A percentile compares a stretch with the other conserved stretches of the same genome.
Evolutionary conservation across 2,888 invertebrate species (phyloP).

Genomic region (Apoda limacodes): DNA sequence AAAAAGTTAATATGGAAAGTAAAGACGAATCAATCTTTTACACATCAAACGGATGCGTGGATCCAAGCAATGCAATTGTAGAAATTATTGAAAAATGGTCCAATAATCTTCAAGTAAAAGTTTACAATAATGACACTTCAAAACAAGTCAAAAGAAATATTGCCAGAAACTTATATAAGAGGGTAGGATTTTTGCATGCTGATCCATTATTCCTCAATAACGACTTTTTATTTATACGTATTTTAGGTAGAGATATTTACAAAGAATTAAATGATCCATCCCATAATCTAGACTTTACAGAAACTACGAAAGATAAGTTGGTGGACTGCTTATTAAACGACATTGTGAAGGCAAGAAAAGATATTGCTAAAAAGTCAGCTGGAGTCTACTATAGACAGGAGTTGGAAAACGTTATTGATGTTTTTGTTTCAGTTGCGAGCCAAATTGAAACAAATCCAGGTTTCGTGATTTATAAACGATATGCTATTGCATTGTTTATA

Average conservation of each 20-base stretch:
- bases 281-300: slow-evolving; percentile 8
- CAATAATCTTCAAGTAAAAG: slow-evolving; percentile 30
- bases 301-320: slow-evolving; percentile 24
- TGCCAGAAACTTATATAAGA: slow-evolving; percentile 34
- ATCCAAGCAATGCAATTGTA: slow-evolving; percentile 26
- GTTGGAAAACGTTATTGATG: slow-evolving; percentile 34
- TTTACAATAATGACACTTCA: slow-evolving; percentile 20
- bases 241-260: slow-evolving; percentile 33
- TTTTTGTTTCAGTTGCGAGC: slow-evolving; percentile 30
- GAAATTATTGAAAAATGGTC: slow-evolving; percentile 41
- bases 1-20: slow-evolving; percentile 21
- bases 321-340: slow-evolving; percentile 26
- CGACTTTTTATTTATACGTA: slow-evolving; percentile 29
- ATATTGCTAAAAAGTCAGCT: slow-evolving; percentile 27
- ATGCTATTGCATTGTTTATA: slow-evolving; percentile 38
- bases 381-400: slow-evolving; percentile 36
- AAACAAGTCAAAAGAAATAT: slow-evolving; percentile 28
- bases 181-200: slow-evolving; percentile 33
- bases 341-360: slow-evolving; percentile 29
- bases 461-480: slow-evolving; percentile 42
- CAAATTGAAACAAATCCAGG: slow-evolving; percentile 29
- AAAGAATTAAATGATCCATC: slow-evolving; percentile 28
- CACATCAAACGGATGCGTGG: not conserved
- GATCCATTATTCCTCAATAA: slow-evolving; percentile 31
- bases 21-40: slow-evolving; percentile 1